phyloP scores from a whole-genome alignment of 2,888 invertebrate genomes.

The Aleiodes testaceus region DNA sequence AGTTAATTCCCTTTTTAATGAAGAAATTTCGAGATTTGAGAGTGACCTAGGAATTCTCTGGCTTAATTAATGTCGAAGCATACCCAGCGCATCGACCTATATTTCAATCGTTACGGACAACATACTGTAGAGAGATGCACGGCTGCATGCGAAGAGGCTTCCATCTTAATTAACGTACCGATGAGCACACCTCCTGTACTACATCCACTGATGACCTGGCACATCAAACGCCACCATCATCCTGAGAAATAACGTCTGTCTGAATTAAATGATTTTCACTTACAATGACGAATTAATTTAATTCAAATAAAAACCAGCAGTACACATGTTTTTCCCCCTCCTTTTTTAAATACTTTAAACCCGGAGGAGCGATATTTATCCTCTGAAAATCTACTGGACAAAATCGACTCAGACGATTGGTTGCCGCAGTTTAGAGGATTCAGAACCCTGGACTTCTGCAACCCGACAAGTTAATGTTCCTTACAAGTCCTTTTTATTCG shows the following conservation, averaged over 20 bases:
- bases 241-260: slow-evolving; percentile 6
- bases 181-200: slow-evolving; percentile 25
- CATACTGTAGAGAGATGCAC: slow-evolving; percentile 13
- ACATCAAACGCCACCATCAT: slow-evolving; percentile 15
- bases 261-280: background rate
- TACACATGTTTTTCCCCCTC: background rate
- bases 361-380: background rate
- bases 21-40: background rate
- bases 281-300: background rate
- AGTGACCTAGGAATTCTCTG: slow-evolving; percentile 6
- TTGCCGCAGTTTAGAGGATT: slow-evolving; percentile 32
- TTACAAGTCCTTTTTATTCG: slow-evolving; percentile 14
- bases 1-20: background rate
- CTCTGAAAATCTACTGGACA: background rate
- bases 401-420: slow-evolving; percentile 29
- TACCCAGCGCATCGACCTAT: slow-evolving; percentile 33
- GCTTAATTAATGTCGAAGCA: slow-evolving; percentile 35
- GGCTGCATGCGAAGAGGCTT: slow-evolving; percentile 39
- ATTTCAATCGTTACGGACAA: slow-evolving; percentile 22
- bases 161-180: slow-evolving; percentile 44
- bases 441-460: slow-evolving; percentile 22
- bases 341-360: background rate
- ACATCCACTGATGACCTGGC: slow-evolving; percentile 14
- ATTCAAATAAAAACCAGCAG: slow-evolving; percentile 28
- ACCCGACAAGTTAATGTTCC: slow-evolving; percentile 36